Evolutionary conservation across 1,140 invertebrate genomes (phyloP).

Genomic region (Neodiprion pinetum): DNA sequence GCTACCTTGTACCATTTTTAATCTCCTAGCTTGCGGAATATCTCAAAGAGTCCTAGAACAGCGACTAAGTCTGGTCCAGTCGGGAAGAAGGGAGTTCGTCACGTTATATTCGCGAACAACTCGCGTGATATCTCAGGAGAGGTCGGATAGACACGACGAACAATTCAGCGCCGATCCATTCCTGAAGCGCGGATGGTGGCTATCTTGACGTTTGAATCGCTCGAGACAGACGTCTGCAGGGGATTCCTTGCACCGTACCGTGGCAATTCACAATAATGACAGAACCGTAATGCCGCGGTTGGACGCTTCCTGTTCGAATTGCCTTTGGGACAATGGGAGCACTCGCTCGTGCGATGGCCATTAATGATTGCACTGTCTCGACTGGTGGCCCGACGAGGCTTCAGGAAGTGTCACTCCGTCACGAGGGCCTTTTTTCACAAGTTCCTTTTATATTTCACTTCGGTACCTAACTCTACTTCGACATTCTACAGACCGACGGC

Average conservation of each 20-base stretch:
- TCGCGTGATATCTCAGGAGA: neutral
- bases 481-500: neutral
- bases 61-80: neutral
- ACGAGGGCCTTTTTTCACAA: constrained; percentile 24
- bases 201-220: constrained; percentile 46
- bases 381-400: constrained; percentile 6
- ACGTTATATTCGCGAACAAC: neutral
- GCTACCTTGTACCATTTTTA: no score
- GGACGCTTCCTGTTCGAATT: neutral
- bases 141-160: constrained; percentile 14
- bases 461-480: neutral
- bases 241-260: constrained; percentile 12
- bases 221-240: constrained; percentile 26
- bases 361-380: constrained; percentile 29
- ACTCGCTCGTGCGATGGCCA: constrained; percentile 34
- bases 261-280: constrained; percentile 33
- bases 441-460: neutral
- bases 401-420: constrained; percentile 32
- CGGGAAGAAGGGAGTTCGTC: neutral
- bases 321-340: constrained; percentile 30
- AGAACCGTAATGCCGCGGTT: constrained; percentile 31
- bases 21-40: no score
- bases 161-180: constrained; percentile 34
- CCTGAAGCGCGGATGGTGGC: constrained; percentile 21
- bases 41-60: no score